Conservation (phyloP, 1,140 invertebrate species). For the Cyphomyrmex costatus region DNA sequence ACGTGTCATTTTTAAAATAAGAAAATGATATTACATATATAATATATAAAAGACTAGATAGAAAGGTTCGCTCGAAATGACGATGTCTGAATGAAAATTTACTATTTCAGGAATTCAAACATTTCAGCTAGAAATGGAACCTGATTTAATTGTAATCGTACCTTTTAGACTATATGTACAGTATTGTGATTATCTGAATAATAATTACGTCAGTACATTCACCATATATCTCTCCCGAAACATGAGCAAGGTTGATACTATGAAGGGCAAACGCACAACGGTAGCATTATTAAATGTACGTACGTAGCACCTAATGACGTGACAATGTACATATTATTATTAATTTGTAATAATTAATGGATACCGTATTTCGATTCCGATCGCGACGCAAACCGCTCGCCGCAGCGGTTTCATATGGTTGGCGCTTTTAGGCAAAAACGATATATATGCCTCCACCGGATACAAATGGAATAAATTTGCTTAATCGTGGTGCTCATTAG, state of each 20-base stretch:
- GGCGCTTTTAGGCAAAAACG: conserved; percentile 47
- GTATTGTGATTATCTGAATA: conserved; percentile 31
- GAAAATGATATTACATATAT: background rate
- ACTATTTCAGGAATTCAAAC: background rate
- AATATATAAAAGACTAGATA: background rate
- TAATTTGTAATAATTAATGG: conserved; percentile 61
- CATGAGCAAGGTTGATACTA: conserved; percentile 22
- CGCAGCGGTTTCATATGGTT: conserved; percentile 47
- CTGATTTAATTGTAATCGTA: background rate
- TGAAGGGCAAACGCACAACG: conserved; percentile 8
- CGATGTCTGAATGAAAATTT: background rate
- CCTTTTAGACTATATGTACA: background rate
- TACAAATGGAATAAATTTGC: conserved; percentile 62
- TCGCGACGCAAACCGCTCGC: conserved; percentile 51
- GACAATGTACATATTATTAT: conserved; percentile 61
- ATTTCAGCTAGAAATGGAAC: background rate
- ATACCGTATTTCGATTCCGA: conserved; percentile 45
- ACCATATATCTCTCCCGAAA: background rate
- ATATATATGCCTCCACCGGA: conserved; percentile 45
- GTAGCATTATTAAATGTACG: conserved; percentile 41
- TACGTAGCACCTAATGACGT: conserved; percentile 47
- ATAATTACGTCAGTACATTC: conserved; percentile 40
- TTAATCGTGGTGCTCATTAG: conserved; percentile 60
- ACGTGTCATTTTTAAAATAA: too few relatives aligned
- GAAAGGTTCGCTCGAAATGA: background rate